Conservation (phyloP, 2,797 vertebrate genomes). For the Scarus forsteni region DNA sequence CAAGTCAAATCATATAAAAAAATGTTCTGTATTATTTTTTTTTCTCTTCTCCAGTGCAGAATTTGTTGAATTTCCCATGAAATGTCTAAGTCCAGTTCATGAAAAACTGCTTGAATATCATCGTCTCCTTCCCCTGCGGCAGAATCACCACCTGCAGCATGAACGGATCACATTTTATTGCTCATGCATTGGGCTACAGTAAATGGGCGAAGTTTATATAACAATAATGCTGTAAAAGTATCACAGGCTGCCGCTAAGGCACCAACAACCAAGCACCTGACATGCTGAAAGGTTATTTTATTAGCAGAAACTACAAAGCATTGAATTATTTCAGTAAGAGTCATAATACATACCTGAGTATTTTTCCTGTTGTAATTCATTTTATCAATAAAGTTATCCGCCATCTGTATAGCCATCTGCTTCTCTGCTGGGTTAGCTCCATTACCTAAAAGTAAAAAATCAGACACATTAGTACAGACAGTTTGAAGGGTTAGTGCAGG, state of each 20-base stretch:
- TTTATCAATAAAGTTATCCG: constrained; percentile 93
- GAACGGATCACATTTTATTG: not conserved
- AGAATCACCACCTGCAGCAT: constrained; percentile 91
- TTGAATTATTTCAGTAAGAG: not conserved
- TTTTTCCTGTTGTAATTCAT: constrained; percentile 94
- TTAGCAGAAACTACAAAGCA: not conserved
- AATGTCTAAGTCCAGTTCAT: constrained; percentile 86
- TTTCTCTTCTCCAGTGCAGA: constrained; percentile 31
- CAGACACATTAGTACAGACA: not conserved
- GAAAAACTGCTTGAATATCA: constrained; percentile 97
- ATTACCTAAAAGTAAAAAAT: constrained; percentile 81
- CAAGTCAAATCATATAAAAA: constrained; percentile 42
- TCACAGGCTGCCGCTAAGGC: not conserved
- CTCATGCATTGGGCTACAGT: not conserved
- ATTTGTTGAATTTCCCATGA: constrained; percentile 1
- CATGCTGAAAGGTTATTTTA: not conserved
- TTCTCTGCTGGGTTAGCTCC: constrained; percentile 93
- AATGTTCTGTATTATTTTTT: constrained; percentile 7
- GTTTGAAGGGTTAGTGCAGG: not conserved
- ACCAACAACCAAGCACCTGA: not conserved
- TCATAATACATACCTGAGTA: constrained; percentile 88
- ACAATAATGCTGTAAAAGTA: not conserved
- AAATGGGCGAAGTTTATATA: not conserved
- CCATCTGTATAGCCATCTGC: constrained; percentile 90
- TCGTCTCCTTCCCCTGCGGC: constrained; percentile 90